Evolutionary conservation across 2,113 vertebrate species (phyloP), one percentile per base, ranked within the genome.

Genomic region (Chlamydotis undulata): DNA sequence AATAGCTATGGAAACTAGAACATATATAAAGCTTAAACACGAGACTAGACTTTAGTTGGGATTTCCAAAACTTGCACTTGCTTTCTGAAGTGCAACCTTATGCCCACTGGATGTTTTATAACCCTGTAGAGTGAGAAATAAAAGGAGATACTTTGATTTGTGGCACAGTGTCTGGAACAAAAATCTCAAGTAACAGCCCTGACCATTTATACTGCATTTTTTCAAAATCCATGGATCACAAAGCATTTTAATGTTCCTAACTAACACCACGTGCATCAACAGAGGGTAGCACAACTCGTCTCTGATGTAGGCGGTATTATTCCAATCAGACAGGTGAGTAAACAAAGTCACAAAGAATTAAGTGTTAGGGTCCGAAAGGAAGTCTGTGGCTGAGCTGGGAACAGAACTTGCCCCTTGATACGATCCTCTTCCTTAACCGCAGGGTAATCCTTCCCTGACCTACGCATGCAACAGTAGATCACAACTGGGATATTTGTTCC

Each of bases 281-380:
- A 96, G 0, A 76, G 83, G 89, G 77, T 37, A 92, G 91, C 70
- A 76, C 80, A 94, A 92, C 61, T 89, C 2, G 63, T 57, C 83
- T 96, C 90, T 94, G 89, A 96, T 95, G 95, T 89, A 94, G 83
- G 87, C 50, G 0, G 77, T 43, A 89, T 96, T 96, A 92, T 92
- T 96, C 92, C 90, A 61, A 74, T 91, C 92, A 93, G 93, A 96
- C 95, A 96, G 95, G 95, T 96, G 94, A 96, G 92, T 94, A 96
- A 96, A 96, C 96, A 95, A 96, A 96, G 90, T 82, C 92, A 94
- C 90, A 96, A 96, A 96, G 93, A 94, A 96, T 87, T 71, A 95
- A 97, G 95, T 96, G 96, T 96, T 95, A 71, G 59, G 70, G 89
- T 89, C 94, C 87, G 3, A 96, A 59, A 94, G 95, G 96, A 96